A percentile compares a stretch with the other conserved stretches of the same genome.
These are phyloP conservation scores for Nasua narica DNA, from an alignment of 2,797 vertebrate genomes.

Conservation along the genomic window DNA sequence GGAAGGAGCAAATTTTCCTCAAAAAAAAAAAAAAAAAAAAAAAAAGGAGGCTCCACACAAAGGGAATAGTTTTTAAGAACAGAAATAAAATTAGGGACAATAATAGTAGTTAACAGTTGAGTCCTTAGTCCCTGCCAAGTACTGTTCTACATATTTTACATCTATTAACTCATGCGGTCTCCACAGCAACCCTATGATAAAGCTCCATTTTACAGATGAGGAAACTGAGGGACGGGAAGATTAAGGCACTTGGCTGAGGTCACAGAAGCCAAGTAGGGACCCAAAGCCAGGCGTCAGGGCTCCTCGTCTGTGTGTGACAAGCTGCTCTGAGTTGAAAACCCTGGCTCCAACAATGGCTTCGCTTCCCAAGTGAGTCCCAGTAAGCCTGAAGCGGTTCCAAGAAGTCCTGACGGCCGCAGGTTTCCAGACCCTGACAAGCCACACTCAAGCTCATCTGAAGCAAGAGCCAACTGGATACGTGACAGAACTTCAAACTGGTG, in stretches of 20 bases:
- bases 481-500: neutral
- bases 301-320: neutral
- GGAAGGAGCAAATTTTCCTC: neutral
- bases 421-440: neutral
- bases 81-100: neutral
- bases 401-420: neutral
- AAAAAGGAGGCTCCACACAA: neutral
- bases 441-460: neutral
- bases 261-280: neutral
- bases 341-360: neutral
- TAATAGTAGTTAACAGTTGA: neutral
- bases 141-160: neutral
- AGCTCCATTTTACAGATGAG: constrained; percentile 19
- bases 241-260: neutral
- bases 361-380: neutral
- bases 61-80: neutral
- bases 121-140: neutral
- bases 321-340: neutral
- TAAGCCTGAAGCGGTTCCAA: neutral
- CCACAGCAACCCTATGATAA: neutral
- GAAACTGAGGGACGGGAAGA: neutral
- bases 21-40: neutral
- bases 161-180: neutral
- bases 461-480: neutral
- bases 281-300: neutral